Evolutionary conservation across 2,113 vertebrate species (phyloP).

Genomic region (Nicator chloris): DNA sequence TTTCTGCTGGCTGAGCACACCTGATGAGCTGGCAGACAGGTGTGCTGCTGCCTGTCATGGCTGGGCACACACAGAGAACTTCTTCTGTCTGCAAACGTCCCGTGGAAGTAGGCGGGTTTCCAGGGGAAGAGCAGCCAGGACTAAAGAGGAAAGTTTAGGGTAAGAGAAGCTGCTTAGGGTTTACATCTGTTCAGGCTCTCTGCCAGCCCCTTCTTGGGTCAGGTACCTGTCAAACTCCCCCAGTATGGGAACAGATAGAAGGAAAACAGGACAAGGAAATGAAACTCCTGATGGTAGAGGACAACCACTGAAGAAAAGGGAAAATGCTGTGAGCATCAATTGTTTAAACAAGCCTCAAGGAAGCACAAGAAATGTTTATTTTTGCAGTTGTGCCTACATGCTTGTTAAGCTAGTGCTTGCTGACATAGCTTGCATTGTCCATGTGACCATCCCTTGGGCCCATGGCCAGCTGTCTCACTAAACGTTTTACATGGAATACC

Average conservation of each 20-base stretch:
- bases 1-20: background rate
- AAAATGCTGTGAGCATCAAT: background rate
- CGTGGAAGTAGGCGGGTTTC: background rate
- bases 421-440: background rate
- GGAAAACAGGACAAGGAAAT: background rate
- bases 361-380: background rate
- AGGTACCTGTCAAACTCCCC: background rate
- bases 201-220: background rate
- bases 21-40: rapidly evolving
- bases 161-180: background rate
- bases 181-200: background rate
- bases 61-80: rapidly evolving
- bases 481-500: background rate
- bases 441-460: background rate
- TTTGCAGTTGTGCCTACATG: background rate
- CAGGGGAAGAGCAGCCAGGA: background rate
- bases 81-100: background rate
- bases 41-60: background rate
- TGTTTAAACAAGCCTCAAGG: background rate
- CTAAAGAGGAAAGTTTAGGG: background rate
- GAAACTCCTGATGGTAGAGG: background rate
- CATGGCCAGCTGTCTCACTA: background rate
- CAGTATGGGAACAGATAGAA: background rate
- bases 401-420: background rate
- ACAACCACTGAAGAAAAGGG: background rate